Conservation (phyloP, 1,140 invertebrate species). For the Drosophila suzukii region DNA sequence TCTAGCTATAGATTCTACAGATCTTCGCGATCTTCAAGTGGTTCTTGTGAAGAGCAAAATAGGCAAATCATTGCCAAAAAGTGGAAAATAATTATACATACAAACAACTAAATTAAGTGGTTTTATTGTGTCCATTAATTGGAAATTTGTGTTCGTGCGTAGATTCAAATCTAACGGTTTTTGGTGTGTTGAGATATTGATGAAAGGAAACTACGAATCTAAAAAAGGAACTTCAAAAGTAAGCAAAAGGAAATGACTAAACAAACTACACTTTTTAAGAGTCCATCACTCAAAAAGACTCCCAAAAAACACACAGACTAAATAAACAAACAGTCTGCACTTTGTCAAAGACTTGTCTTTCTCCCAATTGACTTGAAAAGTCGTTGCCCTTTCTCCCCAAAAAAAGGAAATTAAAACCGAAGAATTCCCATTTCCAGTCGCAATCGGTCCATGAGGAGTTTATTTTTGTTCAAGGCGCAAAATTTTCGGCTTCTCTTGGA, state of each 20-base stretch:
- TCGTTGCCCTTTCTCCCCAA: conserved; percentile 69
- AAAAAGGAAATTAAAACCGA: conserved; percentile 26
- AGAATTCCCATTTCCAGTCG: conserved; percentile 40
- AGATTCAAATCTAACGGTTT: conserved; percentile 53
- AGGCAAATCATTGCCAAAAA: conserved; percentile 54
- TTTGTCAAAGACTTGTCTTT: conserved; percentile 44
- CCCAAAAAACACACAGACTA: conserved; percentile 20
- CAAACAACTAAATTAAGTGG: conserved; percentile 33
- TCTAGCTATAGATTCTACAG: conserved; percentile 14
- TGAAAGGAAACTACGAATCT: conserved; percentile 2
- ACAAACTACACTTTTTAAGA: conserved; percentile 15
- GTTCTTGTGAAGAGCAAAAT: conserved; percentile 28
- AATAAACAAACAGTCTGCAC: conserved; percentile 42
- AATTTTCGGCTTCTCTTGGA: conserved; percentile 14
- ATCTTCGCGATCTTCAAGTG: conserved; percentile 43
- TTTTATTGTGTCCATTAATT: conserved; percentile 38
- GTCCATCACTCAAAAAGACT: conserved; percentile 38
- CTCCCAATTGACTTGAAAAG: conserved; percentile 41
- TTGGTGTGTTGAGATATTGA: background rate
- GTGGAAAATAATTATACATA: conserved; percentile 8
- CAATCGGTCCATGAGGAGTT: conserved; percentile 27
- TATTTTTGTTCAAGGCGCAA: conserved; percentile 68
- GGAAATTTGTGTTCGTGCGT: conserved; percentile 9
- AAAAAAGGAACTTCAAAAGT: conserved; percentile 9
- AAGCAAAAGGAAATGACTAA: conserved; percentile 20